Conservation (phyloP, 2,797 vertebrate species). For the Enteromius mattozi region DNA sequence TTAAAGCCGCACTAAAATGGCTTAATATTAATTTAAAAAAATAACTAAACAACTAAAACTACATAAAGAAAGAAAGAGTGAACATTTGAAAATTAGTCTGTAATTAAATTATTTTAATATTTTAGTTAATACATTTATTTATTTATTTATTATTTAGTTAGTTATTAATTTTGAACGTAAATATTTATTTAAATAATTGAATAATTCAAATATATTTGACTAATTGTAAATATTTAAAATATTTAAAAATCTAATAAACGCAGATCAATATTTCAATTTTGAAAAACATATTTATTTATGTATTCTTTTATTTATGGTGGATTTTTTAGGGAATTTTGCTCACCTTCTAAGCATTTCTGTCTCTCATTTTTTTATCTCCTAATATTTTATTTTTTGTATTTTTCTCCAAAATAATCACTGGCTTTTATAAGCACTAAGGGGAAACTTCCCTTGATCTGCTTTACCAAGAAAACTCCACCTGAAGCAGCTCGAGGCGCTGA, state of each 20-base stretch:
- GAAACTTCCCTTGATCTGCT: not conserved
- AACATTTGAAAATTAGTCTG: too few relatives aligned
- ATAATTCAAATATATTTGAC: not conserved
- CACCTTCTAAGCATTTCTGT: not conserved
- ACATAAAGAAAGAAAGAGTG: too few relatives aligned
- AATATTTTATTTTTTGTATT: not conserved
- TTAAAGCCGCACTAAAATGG: too few relatives aligned
- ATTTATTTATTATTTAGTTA: too few relatives aligned
- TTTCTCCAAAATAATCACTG: not conserved
- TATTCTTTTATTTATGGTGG: not conserved
- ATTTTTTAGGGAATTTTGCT: not conserved
- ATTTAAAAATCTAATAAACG: not conserved
- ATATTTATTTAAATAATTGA: too few relatives aligned
- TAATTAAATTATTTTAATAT: too few relatives aligned
- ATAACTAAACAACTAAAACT: too few relatives aligned
- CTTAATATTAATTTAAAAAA: not conserved
- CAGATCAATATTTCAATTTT: not conserved
- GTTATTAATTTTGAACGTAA: too few relatives aligned
- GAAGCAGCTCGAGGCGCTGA: not conserved
- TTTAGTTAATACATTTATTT: too few relatives aligned
- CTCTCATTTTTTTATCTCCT: not conserved
- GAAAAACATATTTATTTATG: not conserved
- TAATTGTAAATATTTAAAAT: not conserved
- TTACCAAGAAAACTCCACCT: not conserved
- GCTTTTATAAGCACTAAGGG: not conserved